phyloP scores from a whole-genome alignment of 2,888 invertebrate species.

The Anagyrus pseudococci region DNA sequence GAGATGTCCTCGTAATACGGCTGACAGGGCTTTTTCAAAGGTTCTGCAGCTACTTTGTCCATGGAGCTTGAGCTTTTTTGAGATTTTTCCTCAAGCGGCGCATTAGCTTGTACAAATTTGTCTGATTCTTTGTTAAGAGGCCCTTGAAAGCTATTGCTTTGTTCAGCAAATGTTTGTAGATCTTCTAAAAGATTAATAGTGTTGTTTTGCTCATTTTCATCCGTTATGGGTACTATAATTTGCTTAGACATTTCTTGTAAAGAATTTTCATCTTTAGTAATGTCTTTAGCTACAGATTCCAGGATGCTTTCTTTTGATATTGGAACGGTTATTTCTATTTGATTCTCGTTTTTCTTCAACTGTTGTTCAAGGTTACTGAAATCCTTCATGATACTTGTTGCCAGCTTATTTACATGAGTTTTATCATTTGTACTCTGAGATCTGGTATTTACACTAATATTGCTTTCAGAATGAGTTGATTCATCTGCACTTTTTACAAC shows the following conservation, averaged over 20 bases:
- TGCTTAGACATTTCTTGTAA: conserved; percentile 4
- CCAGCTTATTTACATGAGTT: background rate
- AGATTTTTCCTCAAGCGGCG: too few relatives aligned
- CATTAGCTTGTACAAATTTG: too few relatives aligned
- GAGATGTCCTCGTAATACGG: conserved; percentile 33
- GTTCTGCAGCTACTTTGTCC: too few relatives aligned
- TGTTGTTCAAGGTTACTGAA: conserved; percentile 31
- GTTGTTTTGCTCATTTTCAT: background rate
- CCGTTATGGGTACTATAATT: background rate
- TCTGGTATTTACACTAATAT: background rate
- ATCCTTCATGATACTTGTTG: conserved; percentile 13
- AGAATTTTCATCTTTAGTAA: background rate
- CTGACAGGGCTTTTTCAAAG: conserved; percentile 14
- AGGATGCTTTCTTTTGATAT: background rate
- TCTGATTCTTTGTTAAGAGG: background rate
- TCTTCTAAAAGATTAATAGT: background rate
- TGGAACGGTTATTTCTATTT: conserved; percentile 26
- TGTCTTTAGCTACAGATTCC: background rate
- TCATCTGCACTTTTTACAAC: conserved; percentile 13
- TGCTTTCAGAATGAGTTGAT: background rate
- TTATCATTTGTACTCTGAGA: conserved; percentile 2
- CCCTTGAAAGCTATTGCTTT: background rate
- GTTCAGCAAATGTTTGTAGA: background rate
- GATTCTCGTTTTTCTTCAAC: conserved; percentile 24
- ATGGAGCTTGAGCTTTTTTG: too few relatives aligned